Evolutionary conservation across 2,113 vertebrate species (phyloP).

Genomic region (Sisor rabdophorus): DNA sequence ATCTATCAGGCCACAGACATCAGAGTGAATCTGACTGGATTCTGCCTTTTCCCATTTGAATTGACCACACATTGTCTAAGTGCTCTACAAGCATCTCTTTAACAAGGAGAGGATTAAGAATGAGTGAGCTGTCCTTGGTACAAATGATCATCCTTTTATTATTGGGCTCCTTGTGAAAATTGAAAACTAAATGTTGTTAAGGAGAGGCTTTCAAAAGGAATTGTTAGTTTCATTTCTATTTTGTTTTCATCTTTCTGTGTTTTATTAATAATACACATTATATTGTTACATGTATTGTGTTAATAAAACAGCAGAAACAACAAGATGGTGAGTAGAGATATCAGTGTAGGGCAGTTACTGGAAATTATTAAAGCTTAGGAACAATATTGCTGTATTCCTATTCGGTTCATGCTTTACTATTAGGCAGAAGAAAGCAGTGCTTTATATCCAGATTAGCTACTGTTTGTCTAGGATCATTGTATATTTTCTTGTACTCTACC

Average conservation of each 20-base stretch:
- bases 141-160: slow-evolving; percentile 71
- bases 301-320: slow-evolving; percentile 11
- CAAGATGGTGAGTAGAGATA: background rate
- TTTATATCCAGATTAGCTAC: background rate
- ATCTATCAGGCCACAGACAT: slow-evolving; percentile 73
- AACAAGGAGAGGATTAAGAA: slow-evolving; percentile 72
- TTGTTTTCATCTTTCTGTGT: slow-evolving; percentile 34
- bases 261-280: slow-evolving; percentile 26
- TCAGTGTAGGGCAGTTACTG: slow-evolving; percentile 1
- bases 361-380: slow-evolving; percentile 5
- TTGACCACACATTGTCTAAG: slow-evolving; percentile 68
- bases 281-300: slow-evolving; percentile 7
- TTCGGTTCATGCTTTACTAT: background rate
- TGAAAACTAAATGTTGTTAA: slow-evolving; percentile 71
- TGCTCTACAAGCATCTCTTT: slow-evolving; percentile 63
- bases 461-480: background rate
- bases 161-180: slow-evolving; percentile 74
- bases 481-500: background rate
- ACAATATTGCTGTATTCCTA: background rate
- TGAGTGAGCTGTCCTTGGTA: slow-evolving; percentile 79
- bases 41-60: slow-evolving; percentile 74
- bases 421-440: background rate
- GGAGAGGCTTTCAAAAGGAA: slow-evolving; percentile 40
- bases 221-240: slow-evolving; percentile 41
- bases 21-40: slow-evolving; percentile 68